Base-by-base conservation (phyloP, 2,888 invertebrate species). In the Ernsta delagoae region DNA sequence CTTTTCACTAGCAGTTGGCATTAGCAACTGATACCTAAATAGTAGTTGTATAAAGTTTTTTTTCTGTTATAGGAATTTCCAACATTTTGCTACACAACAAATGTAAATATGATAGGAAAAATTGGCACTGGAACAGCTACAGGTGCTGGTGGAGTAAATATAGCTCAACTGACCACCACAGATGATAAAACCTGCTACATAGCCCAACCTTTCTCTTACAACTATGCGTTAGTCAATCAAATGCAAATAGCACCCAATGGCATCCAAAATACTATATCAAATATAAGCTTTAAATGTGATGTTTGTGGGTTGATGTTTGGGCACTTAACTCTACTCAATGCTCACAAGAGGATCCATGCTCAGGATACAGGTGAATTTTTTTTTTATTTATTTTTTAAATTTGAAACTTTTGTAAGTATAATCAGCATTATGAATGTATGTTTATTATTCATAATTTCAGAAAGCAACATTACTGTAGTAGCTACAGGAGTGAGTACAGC, bases 221-320 rank as follows among this genome's bases (percentile, higher is more conserved):
- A 97, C 83, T 97, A 97, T 92, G 97, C 97, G 3, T 92, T 97
- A 75, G 95, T 96, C 61, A 97, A 97, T 87, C 97, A 97, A 86
- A 97, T 97, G 96, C 96, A 97, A 78, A 94, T 97, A 71, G 96
- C 96, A 31, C 95, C 95, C 66, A 95, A 95, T 80, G 94, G 95
- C 71, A 86, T 95, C 65, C 95, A 96, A 82, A 96, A 96, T 79
- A 95, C 96, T 69, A 96, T 96, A 82, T 96, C 96, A 12, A 97
- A 97, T 82, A 97, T 97, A 36, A 97, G 97, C 77, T 97, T 97
- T 85, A 98, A 97, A 88, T 97, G 97, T 88, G 97, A 98, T 86
- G 96, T 97, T 7, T 97, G 97, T 81, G 97, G 97, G 57, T 92
- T 97, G 71, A 97, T 97, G 94, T 98, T 97, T 85, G 96, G 96